phyloP scores from a whole-genome alignment of 2,797 vertebrate species.

The Falco rusticolus region DNA sequence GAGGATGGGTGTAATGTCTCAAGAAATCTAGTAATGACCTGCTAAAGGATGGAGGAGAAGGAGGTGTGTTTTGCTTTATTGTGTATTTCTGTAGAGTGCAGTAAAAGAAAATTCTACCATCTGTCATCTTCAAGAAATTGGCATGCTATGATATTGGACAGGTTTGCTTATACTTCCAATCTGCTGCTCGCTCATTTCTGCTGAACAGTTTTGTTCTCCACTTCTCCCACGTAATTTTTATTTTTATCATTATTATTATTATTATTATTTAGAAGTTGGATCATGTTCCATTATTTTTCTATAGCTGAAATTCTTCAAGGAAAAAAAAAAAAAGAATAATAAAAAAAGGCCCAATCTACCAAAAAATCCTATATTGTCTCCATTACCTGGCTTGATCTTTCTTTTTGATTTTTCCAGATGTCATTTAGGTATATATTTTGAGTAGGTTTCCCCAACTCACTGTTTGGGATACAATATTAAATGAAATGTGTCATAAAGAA shows the following conservation, averaged over 20 bases:
- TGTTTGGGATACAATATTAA: not conserved
- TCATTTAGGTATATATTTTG: not conserved
- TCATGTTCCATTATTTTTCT: not conserved
- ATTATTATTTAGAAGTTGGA: slow-evolving; percentile 39
- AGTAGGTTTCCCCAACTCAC: not conserved
- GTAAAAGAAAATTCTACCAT: slow-evolving; percentile 58
- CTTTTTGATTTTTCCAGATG: not conserved
- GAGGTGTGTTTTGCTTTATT: slow-evolving; percentile 43
- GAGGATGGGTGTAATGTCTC: not conserved
- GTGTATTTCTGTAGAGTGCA: slow-evolving; percentile 33
- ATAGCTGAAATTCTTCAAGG: too few species aligned
- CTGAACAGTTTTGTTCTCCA: slow-evolving; percentile 48
- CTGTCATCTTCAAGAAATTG: slow-evolving; percentile 65
- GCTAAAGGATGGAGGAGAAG: not conserved
- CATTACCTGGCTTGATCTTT: not conserved
- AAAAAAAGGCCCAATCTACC: not conserved
- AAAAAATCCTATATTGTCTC: not conserved
- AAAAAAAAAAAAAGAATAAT: not conserved
- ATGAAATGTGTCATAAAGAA: not conserved
- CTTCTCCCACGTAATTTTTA: slow-evolving; percentile 59
- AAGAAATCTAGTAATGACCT: slow-evolving; percentile 1
- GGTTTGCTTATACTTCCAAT: slow-evolving; percentile 67
- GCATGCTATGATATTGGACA: slow-evolving; percentile 45
- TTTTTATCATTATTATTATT: slow-evolving; percentile 55
- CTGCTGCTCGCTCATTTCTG: slow-evolving; percentile 54